phyloP scores from a whole-genome alignment of 2,797 vertebrate genomes.

The Urosaurus nigricauda region DNA sequence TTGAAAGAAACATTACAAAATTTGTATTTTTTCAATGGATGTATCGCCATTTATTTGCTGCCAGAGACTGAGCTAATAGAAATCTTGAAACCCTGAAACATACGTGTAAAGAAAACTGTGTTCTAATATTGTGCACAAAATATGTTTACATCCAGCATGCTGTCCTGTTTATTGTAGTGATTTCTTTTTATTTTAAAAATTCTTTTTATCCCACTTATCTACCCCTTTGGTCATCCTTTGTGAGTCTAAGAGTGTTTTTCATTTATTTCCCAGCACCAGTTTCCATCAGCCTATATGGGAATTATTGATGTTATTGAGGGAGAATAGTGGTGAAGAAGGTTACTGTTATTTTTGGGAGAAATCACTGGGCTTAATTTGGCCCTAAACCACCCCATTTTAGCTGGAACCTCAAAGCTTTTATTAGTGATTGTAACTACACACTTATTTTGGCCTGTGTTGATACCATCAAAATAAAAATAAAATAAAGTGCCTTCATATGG shows the following conservation, averaged over 20 bases:
- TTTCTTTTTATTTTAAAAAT: slow-evolving; percentile 5
- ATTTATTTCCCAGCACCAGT: background rate
- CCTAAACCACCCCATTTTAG: slow-evolving; percentile 5
- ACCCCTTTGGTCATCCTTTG: background rate
- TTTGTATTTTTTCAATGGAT: background rate
- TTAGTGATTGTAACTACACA: background rate
- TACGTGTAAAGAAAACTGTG: slow-evolving; percentile 1
- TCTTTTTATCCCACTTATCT: slow-evolving; percentile 1
- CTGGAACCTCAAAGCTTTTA: slow-evolving; percentile 16
- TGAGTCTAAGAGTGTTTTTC: slow-evolving; percentile 15
- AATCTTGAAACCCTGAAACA: background rate
- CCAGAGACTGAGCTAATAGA: background rate
- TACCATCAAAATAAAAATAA: background rate
- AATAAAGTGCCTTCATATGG: background rate
- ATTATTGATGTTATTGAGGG: background rate
- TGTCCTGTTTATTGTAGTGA: slow-evolving; percentile 21
- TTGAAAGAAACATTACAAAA: slow-evolving; percentile 12
- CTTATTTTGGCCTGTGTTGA: slow-evolving; percentile 6
- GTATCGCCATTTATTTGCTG: background rate
- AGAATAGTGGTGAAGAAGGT: background rate
- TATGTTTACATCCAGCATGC: slow-evolving; percentile 13
- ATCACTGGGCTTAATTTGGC: background rate
- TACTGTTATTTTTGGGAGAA: background rate
- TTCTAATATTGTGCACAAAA: slow-evolving; percentile 5
- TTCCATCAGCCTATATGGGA: background rate